These are phyloP conservation scores for Drosophila niveifrons DNA, from an alignment of 2,888 invertebrate genomes.

Conservation along the genomic window DNA sequence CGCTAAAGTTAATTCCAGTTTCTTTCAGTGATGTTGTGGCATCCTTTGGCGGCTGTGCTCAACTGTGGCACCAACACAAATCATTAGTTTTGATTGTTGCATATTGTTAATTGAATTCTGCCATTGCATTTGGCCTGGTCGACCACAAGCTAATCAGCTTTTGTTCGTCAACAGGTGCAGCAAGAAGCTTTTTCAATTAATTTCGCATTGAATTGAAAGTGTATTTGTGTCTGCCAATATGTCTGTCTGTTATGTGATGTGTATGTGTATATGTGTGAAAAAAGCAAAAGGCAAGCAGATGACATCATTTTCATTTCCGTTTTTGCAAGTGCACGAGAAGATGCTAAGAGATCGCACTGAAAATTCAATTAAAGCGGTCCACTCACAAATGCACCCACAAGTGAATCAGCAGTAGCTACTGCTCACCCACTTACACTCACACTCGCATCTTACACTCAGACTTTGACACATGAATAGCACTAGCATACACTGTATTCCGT, in stretches of 20 bases:
- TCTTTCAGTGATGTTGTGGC: constrained; percentile 10
- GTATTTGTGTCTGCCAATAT: background rate
- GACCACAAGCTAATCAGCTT: constrained; percentile 65
- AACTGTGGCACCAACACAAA: constrained; percentile 10
- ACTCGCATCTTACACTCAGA: background rate
- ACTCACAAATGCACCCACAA: constrained; percentile 60
- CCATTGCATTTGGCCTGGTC: constrained; percentile 13
- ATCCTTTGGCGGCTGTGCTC: constrained; percentile 2
- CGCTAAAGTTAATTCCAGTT: background rate
- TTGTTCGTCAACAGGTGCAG: constrained; percentile 63
- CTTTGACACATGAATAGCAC: constrained; percentile 14
- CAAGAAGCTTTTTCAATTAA: constrained; percentile 27
- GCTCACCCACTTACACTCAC: background rate
- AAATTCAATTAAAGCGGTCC: constrained; percentile 72
- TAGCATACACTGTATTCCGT: constrained; percentile 1
- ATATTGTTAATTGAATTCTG: constrained; percentile 52
- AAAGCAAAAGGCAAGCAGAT: constrained; percentile 46
- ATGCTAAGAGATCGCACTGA: constrained; percentile 41
- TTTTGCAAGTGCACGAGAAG: constrained; percentile 47
- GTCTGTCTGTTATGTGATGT: background rate
- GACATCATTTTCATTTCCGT: constrained; percentile 81
- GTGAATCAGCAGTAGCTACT: background rate
- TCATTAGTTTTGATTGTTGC: constrained; percentile 37
- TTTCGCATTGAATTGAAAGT: constrained; percentile 13
- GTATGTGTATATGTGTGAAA: constrained; percentile 32